A percentile compares a stretch with the other conserved stretches of the same genome.
These are phyloP conservation scores for Heliconius nattereri DNA, from an alignment of 1,140 invertebrate genomes.

Conservation along the genomic window DNA sequence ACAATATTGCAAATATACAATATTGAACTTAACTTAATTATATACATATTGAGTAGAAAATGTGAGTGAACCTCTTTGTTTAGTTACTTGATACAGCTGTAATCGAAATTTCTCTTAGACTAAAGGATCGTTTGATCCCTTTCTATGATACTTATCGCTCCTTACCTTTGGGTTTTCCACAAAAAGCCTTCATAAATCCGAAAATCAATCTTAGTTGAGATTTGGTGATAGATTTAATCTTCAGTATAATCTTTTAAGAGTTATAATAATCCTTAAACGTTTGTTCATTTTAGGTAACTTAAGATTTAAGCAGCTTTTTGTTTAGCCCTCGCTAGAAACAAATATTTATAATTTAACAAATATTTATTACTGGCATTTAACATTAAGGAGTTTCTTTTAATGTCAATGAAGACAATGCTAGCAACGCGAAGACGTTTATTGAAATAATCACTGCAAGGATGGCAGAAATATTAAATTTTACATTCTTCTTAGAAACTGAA, in stretches of 20 bases:
- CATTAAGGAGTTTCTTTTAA: neutral
- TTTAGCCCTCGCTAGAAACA: too few species aligned
- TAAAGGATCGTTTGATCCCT: slow-evolving; percentile 2
- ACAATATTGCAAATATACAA: too few species aligned
- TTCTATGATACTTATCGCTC: slow-evolving; percentile 13
- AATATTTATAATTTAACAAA: neutral
- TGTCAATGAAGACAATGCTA: neutral
- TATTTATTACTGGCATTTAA: neutral
- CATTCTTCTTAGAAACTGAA: neutral
- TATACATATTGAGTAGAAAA: neutral
- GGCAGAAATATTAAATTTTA: neutral
- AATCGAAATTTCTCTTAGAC: neutral
- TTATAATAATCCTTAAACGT: slow-evolving; percentile 18
- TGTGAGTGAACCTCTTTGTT: neutral
- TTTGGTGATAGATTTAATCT: slow-evolving; percentile 19
- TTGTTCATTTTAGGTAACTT: slow-evolving; percentile 10
- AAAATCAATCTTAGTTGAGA: slow-evolving; percentile 19
- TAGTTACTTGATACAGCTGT: neutral
- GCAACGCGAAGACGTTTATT: neutral
- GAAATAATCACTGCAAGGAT: neutral
- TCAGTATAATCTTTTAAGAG: slow-evolving; percentile 24
- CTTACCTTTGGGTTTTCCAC: slow-evolving; percentile 17
- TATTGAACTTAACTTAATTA: neutral
- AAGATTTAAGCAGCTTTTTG: neutral
- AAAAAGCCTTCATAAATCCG: slow-evolving; percentile 19